phyloP scores from a whole-genome alignment of 2,797 vertebrate species.

The Psittacula echo region DNA sequence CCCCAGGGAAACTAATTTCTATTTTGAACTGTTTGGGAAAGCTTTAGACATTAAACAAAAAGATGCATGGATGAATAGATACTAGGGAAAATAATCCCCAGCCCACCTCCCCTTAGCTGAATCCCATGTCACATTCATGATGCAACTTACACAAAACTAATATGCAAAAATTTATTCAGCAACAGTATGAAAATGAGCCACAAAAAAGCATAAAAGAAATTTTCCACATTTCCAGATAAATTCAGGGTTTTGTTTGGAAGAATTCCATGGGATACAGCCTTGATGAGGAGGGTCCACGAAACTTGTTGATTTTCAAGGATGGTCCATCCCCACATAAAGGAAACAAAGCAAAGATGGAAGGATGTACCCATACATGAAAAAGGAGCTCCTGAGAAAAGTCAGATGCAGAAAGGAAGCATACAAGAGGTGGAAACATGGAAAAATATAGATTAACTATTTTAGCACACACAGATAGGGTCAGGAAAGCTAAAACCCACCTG shows the following conservation, averaged over 20 bases:
- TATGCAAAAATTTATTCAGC: not conserved
- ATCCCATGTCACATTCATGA: not conserved
- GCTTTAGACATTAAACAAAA: not conserved
- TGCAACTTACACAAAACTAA: not conserved
- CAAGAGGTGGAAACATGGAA: not conserved
- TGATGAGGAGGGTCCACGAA: not conserved
- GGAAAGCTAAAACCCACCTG: not conserved
- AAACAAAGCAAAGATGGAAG: not conserved
- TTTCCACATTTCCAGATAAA: not conserved
- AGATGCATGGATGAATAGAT: not conserved
- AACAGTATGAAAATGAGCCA: not conserved
- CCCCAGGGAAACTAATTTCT: not conserved
- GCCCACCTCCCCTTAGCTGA: not conserved
- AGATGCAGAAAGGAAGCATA: not conserved
- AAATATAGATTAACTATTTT: not conserved
- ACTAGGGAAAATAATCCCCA: not conserved
- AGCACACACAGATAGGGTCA: not conserved
- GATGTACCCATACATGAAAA: not conserved
- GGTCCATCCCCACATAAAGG: not conserved
- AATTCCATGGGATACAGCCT: not conserved
- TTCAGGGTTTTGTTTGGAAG: not conserved
- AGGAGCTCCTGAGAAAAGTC: not conserved
- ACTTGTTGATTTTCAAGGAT: not conserved
- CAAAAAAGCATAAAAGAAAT: not conserved
- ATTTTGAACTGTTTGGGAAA: not conserved